phyloP scores from a whole-genome alignment of 2,113 vertebrate species.

The Pygoscelis adeliae region DNA sequence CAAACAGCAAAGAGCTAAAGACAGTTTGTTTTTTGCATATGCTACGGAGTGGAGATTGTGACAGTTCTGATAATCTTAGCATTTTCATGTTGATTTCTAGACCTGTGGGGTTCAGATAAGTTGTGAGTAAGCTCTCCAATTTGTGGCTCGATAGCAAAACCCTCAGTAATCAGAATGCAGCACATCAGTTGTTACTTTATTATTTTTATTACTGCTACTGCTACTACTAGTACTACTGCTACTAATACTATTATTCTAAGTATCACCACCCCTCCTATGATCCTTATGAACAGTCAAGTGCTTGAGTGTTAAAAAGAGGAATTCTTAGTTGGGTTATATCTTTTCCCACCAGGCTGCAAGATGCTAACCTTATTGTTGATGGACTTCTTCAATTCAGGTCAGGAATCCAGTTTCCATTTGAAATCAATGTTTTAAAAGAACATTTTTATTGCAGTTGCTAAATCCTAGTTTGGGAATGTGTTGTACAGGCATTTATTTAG shows the following conservation, averaged over 20 bases:
- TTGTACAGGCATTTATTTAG: background rate
- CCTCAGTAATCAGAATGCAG: background rate
- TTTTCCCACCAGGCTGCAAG: background rate
- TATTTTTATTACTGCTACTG: background rate
- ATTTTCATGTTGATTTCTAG: background rate
- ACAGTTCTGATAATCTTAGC: background rate
- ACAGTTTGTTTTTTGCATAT: fast-evolving
- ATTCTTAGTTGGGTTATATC: background rate
- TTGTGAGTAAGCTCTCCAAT: background rate
- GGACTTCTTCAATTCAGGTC: background rate
- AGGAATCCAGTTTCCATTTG: background rate
- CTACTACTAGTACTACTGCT: background rate
- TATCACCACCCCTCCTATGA: background rate
- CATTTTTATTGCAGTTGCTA: background rate
- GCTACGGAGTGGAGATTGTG: background rate
- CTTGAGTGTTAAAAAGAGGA: background rate
- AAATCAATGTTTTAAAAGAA: background rate
- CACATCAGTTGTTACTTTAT: background rate
- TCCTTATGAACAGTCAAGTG: background rate
- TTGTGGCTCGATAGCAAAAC: background rate
- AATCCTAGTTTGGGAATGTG: background rate
- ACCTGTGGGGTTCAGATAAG: background rate
- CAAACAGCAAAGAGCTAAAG: background rate
- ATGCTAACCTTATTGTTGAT: background rate
- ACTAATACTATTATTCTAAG: background rate